Evolutionary conservation across 53 echinoderm and acorn worm genomes (phyloP).

Genomic region (Crossaster papposus): DNA sequence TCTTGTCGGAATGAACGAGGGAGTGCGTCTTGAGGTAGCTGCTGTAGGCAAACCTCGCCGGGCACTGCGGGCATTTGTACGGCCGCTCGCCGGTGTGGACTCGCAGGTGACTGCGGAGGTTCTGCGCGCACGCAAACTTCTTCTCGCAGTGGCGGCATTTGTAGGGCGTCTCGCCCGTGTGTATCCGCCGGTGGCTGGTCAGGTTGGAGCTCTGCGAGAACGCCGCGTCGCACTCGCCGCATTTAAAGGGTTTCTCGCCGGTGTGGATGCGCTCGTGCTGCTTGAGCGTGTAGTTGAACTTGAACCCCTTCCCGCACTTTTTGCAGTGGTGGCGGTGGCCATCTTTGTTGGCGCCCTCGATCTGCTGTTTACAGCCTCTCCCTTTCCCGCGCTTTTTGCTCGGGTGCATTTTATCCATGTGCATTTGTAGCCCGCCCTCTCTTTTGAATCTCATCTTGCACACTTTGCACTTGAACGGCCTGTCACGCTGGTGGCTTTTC

Average conservation of each 20-base stretch:
- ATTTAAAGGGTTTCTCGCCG: slow-evolving; percentile 71
- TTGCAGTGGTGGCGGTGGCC: slow-evolving; percentile 61
- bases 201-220: slow-evolving; percentile 71
- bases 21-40: slow-evolving; percentile 42
- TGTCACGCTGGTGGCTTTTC: slow-evolving; percentile 28
- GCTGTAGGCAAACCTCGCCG: slow-evolving; percentile 65
- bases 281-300: slow-evolving; percentile 64
- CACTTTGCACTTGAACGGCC: slow-evolving; percentile 33
- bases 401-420: slow-evolving; percentile 24
- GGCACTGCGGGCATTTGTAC: slow-evolving; percentile 70
- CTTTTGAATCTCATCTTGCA: slow-evolving; percentile 53
- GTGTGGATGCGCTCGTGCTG: slow-evolving; percentile 69
- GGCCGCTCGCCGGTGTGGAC: slow-evolving; percentile 83
- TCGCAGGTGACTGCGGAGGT: slow-evolving; percentile 71
- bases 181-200: slow-evolving; percentile 70
- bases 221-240: slow-evolving; percentile 53
- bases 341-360: neutral
- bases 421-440: slow-evolving; percentile 43
- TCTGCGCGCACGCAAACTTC: slow-evolving; percentile 66
- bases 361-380: neutral
- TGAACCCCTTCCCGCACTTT: slow-evolving; percentile 68
- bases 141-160: slow-evolving; percentile 72
- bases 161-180: slow-evolving; percentile 79
- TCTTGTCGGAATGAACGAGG: slow-evolving; percentile 22
- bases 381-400: slow-evolving; percentile 14